Conservation (phyloP, 2,797 vertebrate species). For the Otolemur crassicaudatus region DNA sequence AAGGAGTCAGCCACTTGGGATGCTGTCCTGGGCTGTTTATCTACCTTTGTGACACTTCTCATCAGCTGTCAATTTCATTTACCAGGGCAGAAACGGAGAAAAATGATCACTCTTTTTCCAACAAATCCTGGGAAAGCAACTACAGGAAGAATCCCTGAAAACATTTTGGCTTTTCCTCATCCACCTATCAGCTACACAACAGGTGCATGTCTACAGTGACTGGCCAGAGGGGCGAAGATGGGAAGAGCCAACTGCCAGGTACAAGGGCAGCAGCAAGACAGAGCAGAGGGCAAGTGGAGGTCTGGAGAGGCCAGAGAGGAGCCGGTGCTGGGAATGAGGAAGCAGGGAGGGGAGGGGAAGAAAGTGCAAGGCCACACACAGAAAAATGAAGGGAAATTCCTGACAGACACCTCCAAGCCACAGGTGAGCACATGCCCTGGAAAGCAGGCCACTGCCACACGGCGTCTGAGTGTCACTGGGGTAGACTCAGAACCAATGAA, state of each 20-base stretch:
- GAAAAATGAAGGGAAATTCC: neutral
- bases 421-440: neutral
- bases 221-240: slow-evolving; percentile 80
- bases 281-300: slow-evolving; percentile 80
- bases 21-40: slow-evolving; percentile 69
- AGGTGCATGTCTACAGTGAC: slow-evolving; percentile 84
- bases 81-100: slow-evolving; percentile 65
- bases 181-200: slow-evolving; percentile 83
- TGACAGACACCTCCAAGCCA: neutral
- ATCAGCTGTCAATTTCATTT: slow-evolving; percentile 77
- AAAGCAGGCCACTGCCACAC: rapidly evolving
- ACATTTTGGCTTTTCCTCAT: slow-evolving; percentile 78
- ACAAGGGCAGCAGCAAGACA: slow-evolving; percentile 80
- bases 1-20: slow-evolving; percentile 73
- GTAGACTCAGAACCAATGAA: neutral
- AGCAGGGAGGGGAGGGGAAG: neutral
- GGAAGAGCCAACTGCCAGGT: slow-evolving; percentile 84
- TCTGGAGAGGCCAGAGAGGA: slow-evolving; percentile 82
- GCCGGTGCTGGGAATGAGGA: neutral
- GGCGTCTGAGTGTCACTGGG: neutral
- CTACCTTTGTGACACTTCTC: slow-evolving; percentile 77
- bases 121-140: slow-evolving; percentile 80
- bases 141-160: slow-evolving; percentile 77
- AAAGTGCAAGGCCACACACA: neutral
- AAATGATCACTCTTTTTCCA: slow-evolving; percentile 73